Conservation (phyloP, 1,140 invertebrate species). For the honey bee (Apis mellifera) region DNA sequence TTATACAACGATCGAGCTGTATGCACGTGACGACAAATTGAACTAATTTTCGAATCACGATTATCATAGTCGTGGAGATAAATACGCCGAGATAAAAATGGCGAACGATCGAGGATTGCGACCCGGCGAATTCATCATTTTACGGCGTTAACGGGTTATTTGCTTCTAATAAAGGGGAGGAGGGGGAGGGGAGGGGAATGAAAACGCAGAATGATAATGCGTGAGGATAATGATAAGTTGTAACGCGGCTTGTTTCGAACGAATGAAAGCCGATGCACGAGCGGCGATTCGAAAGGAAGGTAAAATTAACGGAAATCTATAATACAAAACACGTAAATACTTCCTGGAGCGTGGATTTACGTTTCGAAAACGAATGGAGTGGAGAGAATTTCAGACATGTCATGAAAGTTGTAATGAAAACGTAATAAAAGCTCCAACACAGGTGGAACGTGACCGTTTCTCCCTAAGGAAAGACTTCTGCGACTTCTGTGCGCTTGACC, state of each 20-base stretch:
- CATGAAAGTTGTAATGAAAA: constrained; percentile 5
- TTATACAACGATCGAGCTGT: background rate
- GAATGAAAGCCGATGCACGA: background rate
- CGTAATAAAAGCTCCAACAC: constrained; percentile 36
- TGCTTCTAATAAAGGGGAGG: too few species aligned
- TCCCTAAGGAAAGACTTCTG: constrained; percentile 31
- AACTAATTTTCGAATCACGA: background rate
- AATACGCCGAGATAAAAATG: background rate
- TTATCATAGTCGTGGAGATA: background rate
- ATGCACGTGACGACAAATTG: background rate
- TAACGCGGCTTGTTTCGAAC: background rate
- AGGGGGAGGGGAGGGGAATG: too few species aligned
- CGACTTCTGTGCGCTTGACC: constrained; percentile 16
- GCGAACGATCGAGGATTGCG: background rate
- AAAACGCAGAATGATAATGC: too few species aligned
- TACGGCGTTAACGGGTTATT: too few species aligned
- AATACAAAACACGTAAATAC: background rate
- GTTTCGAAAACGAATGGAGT: background rate
- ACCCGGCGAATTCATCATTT: too few species aligned
- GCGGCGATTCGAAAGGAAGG: background rate
- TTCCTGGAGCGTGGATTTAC: constrained; percentile 7
- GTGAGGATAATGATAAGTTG: background rate
- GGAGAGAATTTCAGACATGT: constrained; percentile 26
- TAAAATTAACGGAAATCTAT: background rate
- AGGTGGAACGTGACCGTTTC: constrained; percentile 1